phyloP scores from a whole-genome alignment of 2,888 invertebrate species.

The Nephrotoma appendiculata region DNA sequence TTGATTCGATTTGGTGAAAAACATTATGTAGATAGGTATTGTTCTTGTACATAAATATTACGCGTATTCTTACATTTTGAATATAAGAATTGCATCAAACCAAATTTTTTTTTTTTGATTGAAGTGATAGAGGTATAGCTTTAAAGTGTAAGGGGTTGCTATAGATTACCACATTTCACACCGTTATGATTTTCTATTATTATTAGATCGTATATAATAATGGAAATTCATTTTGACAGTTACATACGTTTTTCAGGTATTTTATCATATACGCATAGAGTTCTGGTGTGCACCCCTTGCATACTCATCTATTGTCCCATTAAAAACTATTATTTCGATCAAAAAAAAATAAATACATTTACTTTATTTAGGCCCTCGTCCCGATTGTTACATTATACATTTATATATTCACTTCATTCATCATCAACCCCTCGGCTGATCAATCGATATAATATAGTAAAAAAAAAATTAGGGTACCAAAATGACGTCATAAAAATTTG shows the following conservation, averaged over 20 bases:
- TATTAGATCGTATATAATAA: neutral
- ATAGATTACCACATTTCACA: conserved; percentile 1
- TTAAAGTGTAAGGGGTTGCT: neutral
- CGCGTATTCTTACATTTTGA: neutral
- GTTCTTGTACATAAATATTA: neutral
- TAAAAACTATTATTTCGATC: neutral
- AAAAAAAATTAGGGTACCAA: neutral
- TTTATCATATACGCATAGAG: neutral
- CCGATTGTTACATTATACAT: neutral
- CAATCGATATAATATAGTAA: neutral
- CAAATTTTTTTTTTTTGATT: neutral
- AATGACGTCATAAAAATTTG: neutral
- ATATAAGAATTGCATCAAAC: neutral
- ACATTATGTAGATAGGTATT: neutral
- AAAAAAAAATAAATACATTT: neutral
- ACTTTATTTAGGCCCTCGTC: neutral
- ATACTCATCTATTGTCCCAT: neutral
- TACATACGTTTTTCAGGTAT: neutral
- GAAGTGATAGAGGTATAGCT: neutral
- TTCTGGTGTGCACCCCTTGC: neutral
- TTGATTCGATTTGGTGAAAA: neutral
- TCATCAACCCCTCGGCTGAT: neutral
- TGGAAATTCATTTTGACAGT: neutral
- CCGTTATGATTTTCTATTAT: conserved; percentile 1
- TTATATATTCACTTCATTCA: neutral